Conservation (phyloP, 2,797 vertebrate species). For the Acanthopagrus latus region DNA sequence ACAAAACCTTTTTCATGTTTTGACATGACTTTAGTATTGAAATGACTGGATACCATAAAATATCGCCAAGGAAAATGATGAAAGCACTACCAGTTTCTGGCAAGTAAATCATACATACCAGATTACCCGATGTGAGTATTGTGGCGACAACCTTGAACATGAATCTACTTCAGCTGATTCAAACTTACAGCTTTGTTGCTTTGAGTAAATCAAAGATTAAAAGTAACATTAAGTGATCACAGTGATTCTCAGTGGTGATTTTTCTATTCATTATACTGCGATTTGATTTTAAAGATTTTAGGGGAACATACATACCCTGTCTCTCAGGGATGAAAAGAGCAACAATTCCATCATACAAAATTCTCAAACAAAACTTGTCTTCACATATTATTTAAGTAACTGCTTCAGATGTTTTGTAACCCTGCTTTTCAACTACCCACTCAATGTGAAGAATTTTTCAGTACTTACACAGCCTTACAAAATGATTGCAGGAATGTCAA, state of each 20-base stretch:
- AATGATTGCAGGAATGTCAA: too few species aligned
- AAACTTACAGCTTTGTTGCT: background rate
- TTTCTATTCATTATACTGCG: background rate
- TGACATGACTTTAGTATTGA: slow-evolving; percentile 1
- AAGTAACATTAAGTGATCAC: background rate
- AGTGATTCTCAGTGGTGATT: slow-evolving; percentile 9
- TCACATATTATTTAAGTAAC: too few species aligned
- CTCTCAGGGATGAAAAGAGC: background rate
- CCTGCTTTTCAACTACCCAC: too few species aligned
- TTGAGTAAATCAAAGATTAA: slow-evolving; percentile 1
- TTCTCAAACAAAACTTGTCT: too few species aligned
- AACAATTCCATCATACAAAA: too few species aligned
- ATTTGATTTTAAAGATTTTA: slow-evolving; percentile 14
- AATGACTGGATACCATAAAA: background rate
- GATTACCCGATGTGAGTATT: background rate
- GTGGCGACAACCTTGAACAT: background rate
- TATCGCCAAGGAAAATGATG: background rate
- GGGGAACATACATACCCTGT: background rate
- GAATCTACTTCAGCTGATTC: background rate
- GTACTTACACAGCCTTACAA: too few species aligned
- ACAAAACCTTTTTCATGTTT: background rate
- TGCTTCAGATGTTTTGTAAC: too few species aligned
- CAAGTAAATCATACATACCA: background rate
- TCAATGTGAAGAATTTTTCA: too few species aligned
- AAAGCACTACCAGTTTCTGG: background rate